phyloP scores from a whole-genome alignment of 2,888 invertebrate species.

The Chirona hameri region DNA sequence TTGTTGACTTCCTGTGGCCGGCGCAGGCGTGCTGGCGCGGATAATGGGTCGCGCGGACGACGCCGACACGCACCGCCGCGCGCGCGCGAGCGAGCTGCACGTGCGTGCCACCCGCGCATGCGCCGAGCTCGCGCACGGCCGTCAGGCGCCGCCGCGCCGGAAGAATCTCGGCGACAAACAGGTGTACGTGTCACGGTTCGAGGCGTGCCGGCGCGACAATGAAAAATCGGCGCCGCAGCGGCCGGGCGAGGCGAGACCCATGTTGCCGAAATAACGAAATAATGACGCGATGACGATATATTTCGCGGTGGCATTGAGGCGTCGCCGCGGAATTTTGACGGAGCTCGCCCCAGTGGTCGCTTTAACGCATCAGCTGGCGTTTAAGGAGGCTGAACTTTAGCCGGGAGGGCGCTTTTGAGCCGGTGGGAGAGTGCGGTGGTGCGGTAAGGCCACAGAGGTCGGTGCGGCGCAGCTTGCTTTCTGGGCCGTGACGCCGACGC shows the following conservation, averaged over 20 bases:
- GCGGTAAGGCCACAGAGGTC: too few species aligned
- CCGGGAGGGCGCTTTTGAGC: too few species aligned
- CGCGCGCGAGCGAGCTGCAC: background rate
- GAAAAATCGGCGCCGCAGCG: background rate
- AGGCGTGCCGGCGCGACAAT: background rate
- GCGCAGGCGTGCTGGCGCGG: background rate
- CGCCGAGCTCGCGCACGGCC: background rate
- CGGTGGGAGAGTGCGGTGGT: too few species aligned
- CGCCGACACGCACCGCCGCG: background rate
- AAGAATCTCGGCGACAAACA: conserved; percentile 12
- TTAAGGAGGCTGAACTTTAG: background rate
- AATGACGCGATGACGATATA: background rate
- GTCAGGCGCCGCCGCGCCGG: conserved; percentile 1
- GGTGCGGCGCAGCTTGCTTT: too few species aligned
- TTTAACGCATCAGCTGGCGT: background rate
- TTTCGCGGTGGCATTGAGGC: background rate
- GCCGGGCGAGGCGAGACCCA: background rate
- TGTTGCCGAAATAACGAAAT: background rate
- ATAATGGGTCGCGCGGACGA: conserved; percentile 1
- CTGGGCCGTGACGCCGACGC: too few species aligned
- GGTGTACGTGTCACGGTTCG: background rate
- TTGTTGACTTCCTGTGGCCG: conserved; percentile 9
- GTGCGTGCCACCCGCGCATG: background rate
- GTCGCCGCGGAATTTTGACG: conserved; percentile 8
- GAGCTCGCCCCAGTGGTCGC: background rate